Conservation (phyloP, 1,140 invertebrate species). For the Ceratitis capitata region DNA sequence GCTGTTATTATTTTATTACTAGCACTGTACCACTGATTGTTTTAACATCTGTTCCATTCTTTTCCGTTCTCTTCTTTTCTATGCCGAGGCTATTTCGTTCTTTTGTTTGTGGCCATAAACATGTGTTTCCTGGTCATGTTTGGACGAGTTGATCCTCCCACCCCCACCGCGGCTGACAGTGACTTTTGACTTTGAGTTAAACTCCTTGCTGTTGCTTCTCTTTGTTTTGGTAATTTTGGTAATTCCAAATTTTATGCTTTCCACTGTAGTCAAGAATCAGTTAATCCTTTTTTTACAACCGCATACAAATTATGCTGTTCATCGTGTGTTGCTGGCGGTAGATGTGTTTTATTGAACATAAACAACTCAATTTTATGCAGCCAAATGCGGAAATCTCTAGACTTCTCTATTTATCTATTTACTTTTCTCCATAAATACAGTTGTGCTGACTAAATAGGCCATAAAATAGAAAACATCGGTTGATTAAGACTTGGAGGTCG, state of each 20-base stretch:
- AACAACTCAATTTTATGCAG: slow-evolving; percentile 10
- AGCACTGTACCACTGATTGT: slow-evolving; percentile 13
- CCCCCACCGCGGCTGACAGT: background rate
- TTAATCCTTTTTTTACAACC: slow-evolving; percentile 38
- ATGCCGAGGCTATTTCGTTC: background rate
- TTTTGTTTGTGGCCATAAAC: background rate
- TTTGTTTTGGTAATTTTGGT: background rate
- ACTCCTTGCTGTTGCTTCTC: background rate
- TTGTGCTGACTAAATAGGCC: background rate
- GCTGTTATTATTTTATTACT: background rate
- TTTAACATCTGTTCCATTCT: slow-evolving; percentile 38
- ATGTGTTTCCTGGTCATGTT: slow-evolving; percentile 25
- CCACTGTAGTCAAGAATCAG: background rate
- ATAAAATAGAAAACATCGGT: background rate
- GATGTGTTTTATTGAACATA: slow-evolving; percentile 27
- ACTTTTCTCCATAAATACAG: background rate
- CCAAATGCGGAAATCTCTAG: background rate
- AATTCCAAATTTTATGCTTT: slow-evolving; percentile 28
- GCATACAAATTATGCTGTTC: background rate
- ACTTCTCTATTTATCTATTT: background rate
- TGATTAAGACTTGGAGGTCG: background rate
- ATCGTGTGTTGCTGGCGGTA: background rate
- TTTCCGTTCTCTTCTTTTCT: too few relatives aligned
- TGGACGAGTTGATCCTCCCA: background rate
- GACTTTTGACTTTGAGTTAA: background rate